Conservation (phyloP, 2,113 vertebrate genomes). For the Felis catus region F.catus_Fca126_mat1.0 CM031420.1:123651001-123651500, state of each 20-base stretch:
- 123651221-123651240: background rate
- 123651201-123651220: background rate
- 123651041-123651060: constrained; percentile 75
- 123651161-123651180: constrained; percentile 37
- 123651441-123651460: background rate
- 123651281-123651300: background rate
- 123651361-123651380: background rate
- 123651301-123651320: accelerated
- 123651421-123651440: background rate
- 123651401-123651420: background rate
- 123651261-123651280: constrained; percentile 74
- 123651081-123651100: constrained; percentile 65
- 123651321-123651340: background rate
- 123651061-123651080: constrained; percentile 74
- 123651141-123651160: constrained; percentile 49
- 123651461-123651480: background rate
- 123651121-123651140: constrained; percentile 9
- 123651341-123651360: background rate
- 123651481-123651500: background rate
- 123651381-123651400: accelerated
- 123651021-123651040: constrained; percentile 67
- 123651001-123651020: constrained; percentile 62
- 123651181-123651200: constrained; percentile 40
- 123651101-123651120: constrained; percentile 63
- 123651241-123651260: constrained; percentile 52